Conservation (phyloP, 2,888 invertebrate genomes). For the Leucoma salicis region DNA sequence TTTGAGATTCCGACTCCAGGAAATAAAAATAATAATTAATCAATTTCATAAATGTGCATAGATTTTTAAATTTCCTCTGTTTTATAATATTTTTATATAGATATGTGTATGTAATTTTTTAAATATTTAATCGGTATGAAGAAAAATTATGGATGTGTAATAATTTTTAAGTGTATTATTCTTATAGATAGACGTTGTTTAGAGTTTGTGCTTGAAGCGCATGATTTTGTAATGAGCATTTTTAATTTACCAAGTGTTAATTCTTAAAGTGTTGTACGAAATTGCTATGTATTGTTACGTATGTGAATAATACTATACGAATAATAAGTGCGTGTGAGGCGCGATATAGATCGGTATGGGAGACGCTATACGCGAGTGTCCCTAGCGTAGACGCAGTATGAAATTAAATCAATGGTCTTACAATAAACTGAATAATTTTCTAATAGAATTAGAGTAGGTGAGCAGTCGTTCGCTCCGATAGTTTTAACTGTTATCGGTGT, state of each 20-base stretch:
- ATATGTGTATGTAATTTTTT: slow-evolving; percentile 47
- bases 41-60: slow-evolving; percentile 37
- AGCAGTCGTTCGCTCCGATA: slow-evolving; percentile 16
- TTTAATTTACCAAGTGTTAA: slow-evolving; percentile 60
- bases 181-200: slow-evolving; percentile 54
- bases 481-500: slow-evolving; percentile 6
- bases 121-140: slow-evolving; percentile 29
- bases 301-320: slow-evolving; percentile 39
- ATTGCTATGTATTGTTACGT: slow-evolving; percentile 53
- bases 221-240: slow-evolving; percentile 69
- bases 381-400: too few species aligned
- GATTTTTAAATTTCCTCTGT: slow-evolving; percentile 44
- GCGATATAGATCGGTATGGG: slow-evolving; percentile 18
- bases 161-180: slow-evolving; percentile 36
- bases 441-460: slow-evolving; percentile 21
- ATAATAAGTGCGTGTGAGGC: slow-evolving; percentile 29
- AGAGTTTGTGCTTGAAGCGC: slow-evolving; percentile 75
- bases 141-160: slow-evolving; percentile 33
- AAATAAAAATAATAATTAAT: slow-evolving; percentile 36
- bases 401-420: slow-evolving; percentile 9
- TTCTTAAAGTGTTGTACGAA: slow-evolving; percentile 63
- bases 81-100: slow-evolving; percentile 43
- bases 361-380: too few species aligned
- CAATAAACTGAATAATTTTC: slow-evolving; percentile 15
- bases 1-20: slow-evolving; percentile 52